A percentile compares a stretch with the other conserved stretches of the same genome.
phyloP scores from a whole-genome alignment of 1,140 invertebrate genomes.

The Lysiphlebus fabarum region DNA sequence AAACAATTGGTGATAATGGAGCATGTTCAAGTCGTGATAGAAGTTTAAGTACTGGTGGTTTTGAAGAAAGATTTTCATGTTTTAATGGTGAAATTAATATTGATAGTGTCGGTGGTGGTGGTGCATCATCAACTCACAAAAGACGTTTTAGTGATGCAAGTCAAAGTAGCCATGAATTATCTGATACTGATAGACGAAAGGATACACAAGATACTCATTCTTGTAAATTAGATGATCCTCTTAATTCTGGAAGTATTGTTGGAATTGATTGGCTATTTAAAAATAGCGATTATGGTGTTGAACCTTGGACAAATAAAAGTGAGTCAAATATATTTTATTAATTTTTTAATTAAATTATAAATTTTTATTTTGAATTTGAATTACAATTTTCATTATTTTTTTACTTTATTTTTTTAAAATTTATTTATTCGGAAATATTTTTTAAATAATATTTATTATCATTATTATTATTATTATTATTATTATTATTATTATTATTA shows the following conservation, averaged over 20 bases:
- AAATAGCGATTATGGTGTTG: conserved; percentile 46
- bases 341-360: conserved; percentile 5
- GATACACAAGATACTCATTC: conserved; percentile 35
- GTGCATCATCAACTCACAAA: no score
- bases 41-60: conserved; percentile 41
- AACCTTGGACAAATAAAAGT: conserved; percentile 54
- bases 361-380: background rate
- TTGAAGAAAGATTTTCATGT: conserved; percentile 47
- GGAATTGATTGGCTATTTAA: conserved; percentile 59
- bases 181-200: conserved; percentile 40
- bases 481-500: no score
- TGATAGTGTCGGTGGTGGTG: no score
- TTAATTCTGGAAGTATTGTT: conserved; percentile 46
- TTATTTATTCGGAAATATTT: no score
- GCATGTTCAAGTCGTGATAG: conserved; percentile 40
- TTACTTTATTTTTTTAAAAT: no score
- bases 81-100: conserved; percentile 45
- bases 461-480: no score
- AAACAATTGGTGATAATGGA: conserved; percentile 41
- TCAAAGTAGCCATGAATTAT: conserved; percentile 51
- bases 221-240: conserved; percentile 44
- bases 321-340: conserved; percentile 28
- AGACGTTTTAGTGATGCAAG: conserved; percentile 50
- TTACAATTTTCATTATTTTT: no score
- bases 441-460: no score